These are phyloP conservation scores for Drosophila azteca DNA, from an alignment of 1,140 invertebrate species.

Conservation along the genomic window DNA sequence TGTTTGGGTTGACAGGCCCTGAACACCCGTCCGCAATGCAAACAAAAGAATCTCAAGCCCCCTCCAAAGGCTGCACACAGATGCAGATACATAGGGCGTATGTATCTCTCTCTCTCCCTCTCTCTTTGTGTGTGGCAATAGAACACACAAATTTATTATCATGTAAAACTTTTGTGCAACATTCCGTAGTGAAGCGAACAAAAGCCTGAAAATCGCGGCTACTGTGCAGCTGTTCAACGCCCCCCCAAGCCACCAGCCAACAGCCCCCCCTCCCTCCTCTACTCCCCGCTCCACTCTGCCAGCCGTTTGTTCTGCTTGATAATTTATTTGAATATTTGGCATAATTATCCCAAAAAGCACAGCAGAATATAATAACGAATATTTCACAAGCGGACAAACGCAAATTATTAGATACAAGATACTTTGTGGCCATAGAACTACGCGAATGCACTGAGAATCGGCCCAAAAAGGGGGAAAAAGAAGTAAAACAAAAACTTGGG, in stretches of 20 bases:
- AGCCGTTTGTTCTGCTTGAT: conserved; percentile 64
- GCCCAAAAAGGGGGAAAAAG: conserved; percentile 38
- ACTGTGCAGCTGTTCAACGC: conserved; percentile 62
- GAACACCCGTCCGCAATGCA: conserved; percentile 9
- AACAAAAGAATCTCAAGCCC: conserved; percentile 11
- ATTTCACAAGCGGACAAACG: conserved; percentile 43
- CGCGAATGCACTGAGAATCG: conserved; percentile 53
- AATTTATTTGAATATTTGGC: conserved; percentile 80
- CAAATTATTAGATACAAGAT: conserved; percentile 16
- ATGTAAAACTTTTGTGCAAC: conserved; percentile 78
- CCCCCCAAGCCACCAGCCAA: too few relatives aligned
- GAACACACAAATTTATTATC: conserved; percentile 62
- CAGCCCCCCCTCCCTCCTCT: not conserved
- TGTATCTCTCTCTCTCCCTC: not conserved
- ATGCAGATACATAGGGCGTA: too few relatives aligned
- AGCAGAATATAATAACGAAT: conserved; percentile 33
- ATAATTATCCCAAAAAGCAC: conserved; percentile 47
- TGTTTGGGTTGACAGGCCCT: conserved; percentile 13
- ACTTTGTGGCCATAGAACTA: conserved; percentile 34
- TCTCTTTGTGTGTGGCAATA: conserved; percentile 24
- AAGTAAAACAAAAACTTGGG: conserved; percentile 25
- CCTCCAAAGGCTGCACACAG: conserved; percentile 31
- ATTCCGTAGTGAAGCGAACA: conserved; percentile 47
- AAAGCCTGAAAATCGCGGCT: conserved; percentile 53
- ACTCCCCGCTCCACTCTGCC: conserved; percentile 15